Evolutionary conservation across 1,140 invertebrate species (phyloP).

Genomic region (Calosoma granatense): DNA sequence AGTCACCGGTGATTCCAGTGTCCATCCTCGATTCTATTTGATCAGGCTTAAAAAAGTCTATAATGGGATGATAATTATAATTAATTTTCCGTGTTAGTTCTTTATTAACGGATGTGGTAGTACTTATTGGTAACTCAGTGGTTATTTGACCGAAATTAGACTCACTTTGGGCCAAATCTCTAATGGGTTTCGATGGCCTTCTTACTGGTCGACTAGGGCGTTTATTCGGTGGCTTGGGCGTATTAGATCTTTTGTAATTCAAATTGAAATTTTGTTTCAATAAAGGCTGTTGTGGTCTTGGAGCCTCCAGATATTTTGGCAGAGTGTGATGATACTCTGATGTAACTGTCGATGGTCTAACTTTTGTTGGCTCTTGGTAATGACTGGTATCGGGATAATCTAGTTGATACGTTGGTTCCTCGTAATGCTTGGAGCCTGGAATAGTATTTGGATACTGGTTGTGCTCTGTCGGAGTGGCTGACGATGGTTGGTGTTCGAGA

Average conservation of each 20-base stretch:
- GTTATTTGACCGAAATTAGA: neutral
- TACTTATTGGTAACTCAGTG: neutral
- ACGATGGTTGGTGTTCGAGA: slow-evolving; percentile 31
- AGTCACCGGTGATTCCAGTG: neutral
- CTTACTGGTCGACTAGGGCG: neutral
- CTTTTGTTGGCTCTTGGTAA: neutral
- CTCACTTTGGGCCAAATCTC: neutral
- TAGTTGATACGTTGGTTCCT: slow-evolving; percentile 11
- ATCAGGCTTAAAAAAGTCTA: slow-evolving; percentile 60
- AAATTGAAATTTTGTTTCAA: too few species aligned
- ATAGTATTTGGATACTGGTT: slow-evolving; percentile 29
- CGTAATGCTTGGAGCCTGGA: slow-evolving; percentile 28
- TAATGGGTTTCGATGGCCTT: neutral
- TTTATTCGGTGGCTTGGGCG: neutral
- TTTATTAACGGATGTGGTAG: neutral
- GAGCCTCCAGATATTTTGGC: slow-evolving; percentile 10
- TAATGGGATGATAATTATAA: slow-evolving; percentile 77
- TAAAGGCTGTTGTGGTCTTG: neutral
- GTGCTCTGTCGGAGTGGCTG: slow-evolving; percentile 24
- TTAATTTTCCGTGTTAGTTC: slow-evolving; percentile 47
- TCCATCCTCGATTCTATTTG: slow-evolving; percentile 2
- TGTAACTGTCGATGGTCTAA: neutral
- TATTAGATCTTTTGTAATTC: neutral
- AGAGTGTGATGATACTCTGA: neutral
- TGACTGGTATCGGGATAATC: neutral